These are phyloP conservation scores for Mobula birostris DNA, from an alignment of 2,113 vertebrate species.

Conservation along the genomic window DNA sequence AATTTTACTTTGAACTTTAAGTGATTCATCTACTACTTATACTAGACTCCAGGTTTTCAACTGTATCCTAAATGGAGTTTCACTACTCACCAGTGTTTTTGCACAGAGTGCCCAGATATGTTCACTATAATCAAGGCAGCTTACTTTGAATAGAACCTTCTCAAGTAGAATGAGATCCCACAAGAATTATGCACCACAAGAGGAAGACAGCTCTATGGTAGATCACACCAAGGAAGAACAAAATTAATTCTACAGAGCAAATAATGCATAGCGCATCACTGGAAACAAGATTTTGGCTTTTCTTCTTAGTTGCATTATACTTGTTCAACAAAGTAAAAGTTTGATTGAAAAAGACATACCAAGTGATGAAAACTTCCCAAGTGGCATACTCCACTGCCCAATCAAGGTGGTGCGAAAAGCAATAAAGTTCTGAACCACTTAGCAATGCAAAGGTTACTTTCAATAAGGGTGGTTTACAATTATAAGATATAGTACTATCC, in stretches of 20 bases:
- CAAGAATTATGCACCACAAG: neutral
- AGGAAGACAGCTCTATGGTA: neutral
- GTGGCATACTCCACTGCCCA: neutral
- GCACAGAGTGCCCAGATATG: neutral
- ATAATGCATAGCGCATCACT: neutral
- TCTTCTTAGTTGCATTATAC: neutral
- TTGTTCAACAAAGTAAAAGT: neutral
- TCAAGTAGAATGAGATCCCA: neutral
- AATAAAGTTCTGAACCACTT: too few species aligned
- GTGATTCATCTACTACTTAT: neutral
- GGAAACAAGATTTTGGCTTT: neutral
- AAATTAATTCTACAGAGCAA: constrained; percentile 5
- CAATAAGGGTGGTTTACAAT: neutral
- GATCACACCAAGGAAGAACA: neutral
- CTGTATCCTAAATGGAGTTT: neutral
- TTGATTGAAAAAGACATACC: neutral
- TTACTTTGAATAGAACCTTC: neutral
- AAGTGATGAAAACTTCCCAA: neutral
- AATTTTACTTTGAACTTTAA: neutral
- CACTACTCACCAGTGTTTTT: neutral
- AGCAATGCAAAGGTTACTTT: neutral
- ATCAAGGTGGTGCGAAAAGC: neutral
- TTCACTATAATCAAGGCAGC: neutral
- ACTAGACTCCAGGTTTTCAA: neutral
- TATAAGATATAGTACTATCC: neutral